Evolutionary conservation across 2,113 vertebrate species (phyloP).

Genomic region (Hippopotamus amphibius): DNA sequence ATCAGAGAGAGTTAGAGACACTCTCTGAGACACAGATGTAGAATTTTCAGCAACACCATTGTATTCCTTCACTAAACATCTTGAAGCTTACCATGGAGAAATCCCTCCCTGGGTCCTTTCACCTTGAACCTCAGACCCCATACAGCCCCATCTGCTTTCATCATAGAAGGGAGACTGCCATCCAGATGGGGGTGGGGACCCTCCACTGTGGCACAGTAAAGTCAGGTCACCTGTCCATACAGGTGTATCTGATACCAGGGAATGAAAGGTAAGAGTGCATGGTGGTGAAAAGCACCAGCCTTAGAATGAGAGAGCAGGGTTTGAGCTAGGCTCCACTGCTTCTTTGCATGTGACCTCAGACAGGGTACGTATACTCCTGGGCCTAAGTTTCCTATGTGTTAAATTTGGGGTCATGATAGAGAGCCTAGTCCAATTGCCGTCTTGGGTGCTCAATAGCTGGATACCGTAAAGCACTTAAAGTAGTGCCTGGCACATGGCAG

Average conservation of each 20-base stretch:
- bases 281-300: background rate
- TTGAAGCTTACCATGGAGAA: background rate
- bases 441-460: background rate
- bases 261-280: background rate
- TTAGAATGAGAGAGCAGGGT: background rate
- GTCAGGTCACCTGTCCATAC: background rate
- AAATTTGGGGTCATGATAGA: background rate
- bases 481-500: accelerated
- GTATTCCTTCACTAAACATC: background rate
- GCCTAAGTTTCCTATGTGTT: background rate
- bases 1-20: background rate
- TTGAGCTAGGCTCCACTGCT: background rate
- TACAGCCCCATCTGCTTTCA: background rate
- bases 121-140: background rate
- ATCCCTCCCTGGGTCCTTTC: background rate
- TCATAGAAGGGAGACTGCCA: background rate
- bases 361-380: no score
- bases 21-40: background rate
- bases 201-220: background rate
- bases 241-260: background rate
- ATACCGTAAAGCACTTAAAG: background rate
- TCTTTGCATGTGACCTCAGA: background rate
- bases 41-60: background rate
- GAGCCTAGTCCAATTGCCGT: background rate
- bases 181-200: no score